These are phyloP conservation scores for Sibirionetta formosa DNA, from an alignment of 2,797 vertebrate species.

Conservation along the genomic window DNA sequence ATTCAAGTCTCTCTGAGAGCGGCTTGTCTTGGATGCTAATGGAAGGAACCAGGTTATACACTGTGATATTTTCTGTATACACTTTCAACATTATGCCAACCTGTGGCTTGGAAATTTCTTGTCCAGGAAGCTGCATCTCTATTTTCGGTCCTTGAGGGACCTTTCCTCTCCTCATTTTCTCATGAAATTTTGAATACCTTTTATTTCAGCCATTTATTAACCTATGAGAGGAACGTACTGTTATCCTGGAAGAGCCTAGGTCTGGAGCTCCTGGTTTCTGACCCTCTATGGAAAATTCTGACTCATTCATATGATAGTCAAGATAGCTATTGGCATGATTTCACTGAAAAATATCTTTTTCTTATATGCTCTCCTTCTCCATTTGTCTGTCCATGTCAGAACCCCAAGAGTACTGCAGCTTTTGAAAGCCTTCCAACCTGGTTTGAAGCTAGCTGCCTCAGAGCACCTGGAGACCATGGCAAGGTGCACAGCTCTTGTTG, in stretches of 20 bases:
- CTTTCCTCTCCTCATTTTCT: neutral
- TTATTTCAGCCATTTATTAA: neutral
- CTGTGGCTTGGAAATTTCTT: neutral
- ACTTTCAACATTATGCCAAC: neutral
- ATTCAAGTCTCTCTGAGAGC: neutral
- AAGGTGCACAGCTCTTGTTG: accelerated
- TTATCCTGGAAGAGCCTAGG: neutral
- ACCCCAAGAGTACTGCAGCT: neutral
- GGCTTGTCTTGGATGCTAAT: neutral
- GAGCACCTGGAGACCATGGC: accelerated
- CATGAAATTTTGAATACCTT: neutral
- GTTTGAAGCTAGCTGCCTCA: neutral
- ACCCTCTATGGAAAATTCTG: neutral
- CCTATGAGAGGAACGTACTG: neutral
- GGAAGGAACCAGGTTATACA: neutral
- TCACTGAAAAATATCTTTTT: neutral
- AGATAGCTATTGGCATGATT: neutral
- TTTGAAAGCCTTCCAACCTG: neutral
- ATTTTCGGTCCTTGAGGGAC: neutral
- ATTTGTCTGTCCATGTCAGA: neutral
- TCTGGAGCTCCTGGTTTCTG: neutral
- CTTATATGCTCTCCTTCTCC: neutral
- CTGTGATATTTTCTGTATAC: neutral
- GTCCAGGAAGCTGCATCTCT: neutral
- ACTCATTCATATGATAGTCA: neutral